Percentiles rank a stretch among this genome's conserved stretches.
Conservation (phyloP, 2,888 invertebrate genomes). For the Teleiodes luculella region DNA sequence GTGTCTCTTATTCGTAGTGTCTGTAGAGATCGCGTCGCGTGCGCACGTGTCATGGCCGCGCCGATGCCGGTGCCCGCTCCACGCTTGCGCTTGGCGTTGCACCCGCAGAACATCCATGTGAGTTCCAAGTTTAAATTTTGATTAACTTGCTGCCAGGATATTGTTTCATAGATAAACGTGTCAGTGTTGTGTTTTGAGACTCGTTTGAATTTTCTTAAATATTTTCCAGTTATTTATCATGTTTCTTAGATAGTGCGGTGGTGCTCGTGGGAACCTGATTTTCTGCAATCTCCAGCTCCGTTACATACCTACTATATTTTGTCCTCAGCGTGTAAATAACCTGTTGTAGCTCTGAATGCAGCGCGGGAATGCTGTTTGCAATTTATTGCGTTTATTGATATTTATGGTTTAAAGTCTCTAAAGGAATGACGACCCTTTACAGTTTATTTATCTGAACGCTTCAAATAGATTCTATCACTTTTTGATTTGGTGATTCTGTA, state of each 20-base stretch:
- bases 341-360: background rate
- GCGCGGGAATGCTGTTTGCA: background rate
- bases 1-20: constrained; percentile 18
- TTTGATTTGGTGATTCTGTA: no score
- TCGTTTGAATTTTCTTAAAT: background rate
- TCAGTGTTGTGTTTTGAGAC: background rate
- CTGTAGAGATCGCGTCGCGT: constrained; percentile 33
- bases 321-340: background rate
- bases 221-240: constrained; percentile 2
- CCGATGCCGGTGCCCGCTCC: constrained; percentile 64
- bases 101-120: constrained; percentile 71
- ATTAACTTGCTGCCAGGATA: constrained; percentile 4
- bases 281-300: constrained; percentile 46
- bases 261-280: constrained; percentile 56
- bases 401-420: background rate
- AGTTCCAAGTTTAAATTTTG: constrained; percentile 33
- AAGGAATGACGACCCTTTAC: background rate
- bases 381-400: background rate
- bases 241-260: constrained; percentile 23
- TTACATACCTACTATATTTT: background rate
- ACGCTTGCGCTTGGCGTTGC: constrained; percentile 62
- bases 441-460: no score
- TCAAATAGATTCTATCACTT: no score
- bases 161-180: background rate
- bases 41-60: constrained; percentile 51